Evolutionary conservation across 92 coral and sea anemone genomes (phyloP), one percentile per base, ranked within the genome.

Genomic region (Zoanthus sansibaricus): DNA sequence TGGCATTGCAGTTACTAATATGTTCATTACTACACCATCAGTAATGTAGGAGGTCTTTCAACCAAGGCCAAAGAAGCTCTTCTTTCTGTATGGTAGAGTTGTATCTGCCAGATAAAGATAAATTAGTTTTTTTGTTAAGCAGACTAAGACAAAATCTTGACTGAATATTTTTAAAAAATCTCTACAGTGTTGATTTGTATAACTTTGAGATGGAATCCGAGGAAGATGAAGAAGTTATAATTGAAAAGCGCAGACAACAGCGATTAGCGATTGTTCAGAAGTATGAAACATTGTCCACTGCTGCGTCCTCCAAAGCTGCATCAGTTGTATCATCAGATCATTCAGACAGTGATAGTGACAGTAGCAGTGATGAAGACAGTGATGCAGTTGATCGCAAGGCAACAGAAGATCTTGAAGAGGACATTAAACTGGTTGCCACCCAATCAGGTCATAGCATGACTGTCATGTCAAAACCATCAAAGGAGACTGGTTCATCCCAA

Each of bases 191-290:
- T 87, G 99, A 97, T 75, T 70, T 97, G 78, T 93, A 94, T 78
- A 92, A 95, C 86, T 97, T 97, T 92, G 98, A 93, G 77, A 88
- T 97, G 95, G 96, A 92, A 66, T 94, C 93, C 47, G 98, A 94
- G 52, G 96, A 96, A 37, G 95, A 95, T 61, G 99, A 96, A 68
- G 97, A 95, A 78, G 90, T 92, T 20, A 96, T 96, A 4, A 95
- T 95, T n/a, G 95, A 90, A 71, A 93, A 86, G 84, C 93, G 99
- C 37, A 86, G 97, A 47, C 93, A 83, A 51, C 89, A 95, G 86
- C 92, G 99, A 17, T 88, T 93, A 56, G 99, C 95, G 17, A 96
- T 96, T 44, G 83, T 96, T 42, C 91, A 87, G 86, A 96, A 96
- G 80, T 96, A 96, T 82, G 84, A 89, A 84, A 72, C 85, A 18